A percentile compares a stretch with the other conserved stretches of the same genome.
These are phyloP conservation scores for Syrrhaptes paradoxus DNA, from an alignment of 2,113 vertebrate species.

Conservation along the genomic window DNA sequence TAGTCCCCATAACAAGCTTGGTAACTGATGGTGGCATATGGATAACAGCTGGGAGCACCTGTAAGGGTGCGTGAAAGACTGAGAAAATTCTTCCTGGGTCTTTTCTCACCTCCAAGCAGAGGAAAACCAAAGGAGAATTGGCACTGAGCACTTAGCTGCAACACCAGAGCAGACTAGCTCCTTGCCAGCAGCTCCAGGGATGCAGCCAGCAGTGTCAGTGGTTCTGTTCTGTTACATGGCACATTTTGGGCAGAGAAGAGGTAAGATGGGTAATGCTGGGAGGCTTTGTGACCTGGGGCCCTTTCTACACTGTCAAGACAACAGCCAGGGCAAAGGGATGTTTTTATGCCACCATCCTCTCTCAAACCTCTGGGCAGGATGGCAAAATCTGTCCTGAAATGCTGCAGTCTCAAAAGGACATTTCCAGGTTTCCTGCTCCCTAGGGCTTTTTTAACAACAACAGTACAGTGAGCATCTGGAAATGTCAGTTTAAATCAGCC, in stretches of 20 bases:
- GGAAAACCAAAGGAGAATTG: neutral
- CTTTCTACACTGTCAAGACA: neutral
- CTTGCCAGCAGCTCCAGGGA: neutral
- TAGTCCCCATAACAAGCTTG: neutral
- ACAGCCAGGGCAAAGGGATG: neutral
- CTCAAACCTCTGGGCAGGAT: neutral
- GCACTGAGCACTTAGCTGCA: accelerated
- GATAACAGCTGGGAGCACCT: neutral
- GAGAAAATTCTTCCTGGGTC: neutral
- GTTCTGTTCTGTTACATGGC: neutral
- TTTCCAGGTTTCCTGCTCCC: neutral
- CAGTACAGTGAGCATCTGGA: neutral
- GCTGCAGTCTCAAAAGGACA: neutral
- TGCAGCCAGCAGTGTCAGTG: neutral
- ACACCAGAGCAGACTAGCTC: neutral
- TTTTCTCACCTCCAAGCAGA: neutral
- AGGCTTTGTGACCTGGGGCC: neutral
- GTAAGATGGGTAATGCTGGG: neutral
- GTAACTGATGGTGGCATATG: neutral
- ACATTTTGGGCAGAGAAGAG: neutral
- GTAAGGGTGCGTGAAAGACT: neutral
- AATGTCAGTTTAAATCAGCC: neutral
- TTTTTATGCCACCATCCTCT: neutral
- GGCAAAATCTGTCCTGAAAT: accelerated
- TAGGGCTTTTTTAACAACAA: neutral